These are phyloP conservation scores for Drosophila nasuta DNA, from an alignment of 1,140 invertebrate species.

Conservation along the genomic window DNA sequence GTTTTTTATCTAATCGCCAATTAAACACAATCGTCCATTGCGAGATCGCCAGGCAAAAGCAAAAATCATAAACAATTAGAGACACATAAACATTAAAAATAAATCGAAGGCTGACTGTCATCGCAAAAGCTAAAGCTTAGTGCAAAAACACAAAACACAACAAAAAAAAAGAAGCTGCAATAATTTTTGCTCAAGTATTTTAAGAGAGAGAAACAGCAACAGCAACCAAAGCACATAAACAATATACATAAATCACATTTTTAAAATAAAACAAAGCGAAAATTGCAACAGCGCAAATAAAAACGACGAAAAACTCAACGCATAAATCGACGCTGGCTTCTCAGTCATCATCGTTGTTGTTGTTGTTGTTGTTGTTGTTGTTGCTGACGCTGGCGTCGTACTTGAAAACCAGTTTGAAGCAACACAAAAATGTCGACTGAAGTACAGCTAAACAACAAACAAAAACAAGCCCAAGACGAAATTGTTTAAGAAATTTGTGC, in stretches of 20 bases:
- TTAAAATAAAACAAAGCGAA: slow-evolving; percentile 78
- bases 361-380: slow-evolving; percentile 28
- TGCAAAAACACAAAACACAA: slow-evolving; percentile 21
- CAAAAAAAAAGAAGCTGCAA: slow-evolving; percentile 72
- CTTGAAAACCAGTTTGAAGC: slow-evolving; percentile 77
- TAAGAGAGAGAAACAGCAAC: slow-evolving; percentile 35
- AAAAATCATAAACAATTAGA: slow-evolving; percentile 80
- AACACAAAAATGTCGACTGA: slow-evolving; percentile 66
- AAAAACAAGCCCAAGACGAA: slow-evolving; percentile 38
- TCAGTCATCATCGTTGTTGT: background rate
- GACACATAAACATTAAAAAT: slow-evolving; percentile 83
- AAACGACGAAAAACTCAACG: slow-evolving; percentile 61
- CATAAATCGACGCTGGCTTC: slow-evolving; percentile 65
- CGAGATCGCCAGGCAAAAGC: slow-evolving; percentile 30
- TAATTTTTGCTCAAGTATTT: slow-evolving; percentile 78
- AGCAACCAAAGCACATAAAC: slow-evolving; percentile 46
- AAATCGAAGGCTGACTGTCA: slow-evolving; percentile 81
- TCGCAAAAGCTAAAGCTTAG: slow-evolving; percentile 17
- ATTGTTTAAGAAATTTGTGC: slow-evolving; percentile 33
- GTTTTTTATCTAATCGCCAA: slow-evolving; percentile 77
- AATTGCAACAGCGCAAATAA: slow-evolving; percentile 73
- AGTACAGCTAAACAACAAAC: slow-evolving; percentile 70
- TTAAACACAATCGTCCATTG: slow-evolving; percentile 55
- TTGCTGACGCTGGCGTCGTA: slow-evolving; percentile 56
- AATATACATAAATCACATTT: slow-evolving; percentile 81